Evolutionary conservation across 2,797 vertebrate species (phyloP).

Genomic region (Brachymystax lenok): DNA sequence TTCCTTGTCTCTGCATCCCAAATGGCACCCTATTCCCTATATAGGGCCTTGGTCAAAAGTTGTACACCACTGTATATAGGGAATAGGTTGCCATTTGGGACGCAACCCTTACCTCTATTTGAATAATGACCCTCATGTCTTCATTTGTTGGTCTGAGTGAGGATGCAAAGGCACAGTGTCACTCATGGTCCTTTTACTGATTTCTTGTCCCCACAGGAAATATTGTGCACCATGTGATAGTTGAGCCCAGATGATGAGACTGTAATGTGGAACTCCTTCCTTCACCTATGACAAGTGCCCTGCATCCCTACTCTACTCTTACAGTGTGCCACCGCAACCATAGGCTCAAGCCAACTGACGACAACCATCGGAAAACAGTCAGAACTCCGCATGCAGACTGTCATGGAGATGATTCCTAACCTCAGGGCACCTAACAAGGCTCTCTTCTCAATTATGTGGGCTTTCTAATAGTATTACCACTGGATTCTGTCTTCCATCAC

Average conservation of each 20-base stretch:
- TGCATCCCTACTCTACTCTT: background rate
- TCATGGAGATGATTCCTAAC: conserved; percentile 1
- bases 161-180: background rate
- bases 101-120: background rate
- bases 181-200: background rate
- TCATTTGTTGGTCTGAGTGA: no score
- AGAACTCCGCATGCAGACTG: background rate
- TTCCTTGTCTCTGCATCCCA: background rate
- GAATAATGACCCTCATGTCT: background rate
- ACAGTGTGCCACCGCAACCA: background rate
- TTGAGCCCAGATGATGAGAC: conserved; percentile 49
- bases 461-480: background rate
- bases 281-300: conserved; percentile 5
- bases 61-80: background rate
- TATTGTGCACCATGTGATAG: conserved; percentile 57
- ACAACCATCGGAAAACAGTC: background rate
- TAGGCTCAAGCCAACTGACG: background rate
- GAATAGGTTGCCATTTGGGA: background rate
- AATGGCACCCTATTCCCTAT: background rate
- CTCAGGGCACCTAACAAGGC: background rate
- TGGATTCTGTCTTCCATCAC: background rate
- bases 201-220: conserved; percentile 45
- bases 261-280: conserved; percentile 4
- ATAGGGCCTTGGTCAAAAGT: background rate
- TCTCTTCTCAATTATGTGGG: background rate